Evolutionary conservation across 64 coral and sea anemone genomes (phyloP).

Genomic region (Actinia tenebrosa): DNA sequence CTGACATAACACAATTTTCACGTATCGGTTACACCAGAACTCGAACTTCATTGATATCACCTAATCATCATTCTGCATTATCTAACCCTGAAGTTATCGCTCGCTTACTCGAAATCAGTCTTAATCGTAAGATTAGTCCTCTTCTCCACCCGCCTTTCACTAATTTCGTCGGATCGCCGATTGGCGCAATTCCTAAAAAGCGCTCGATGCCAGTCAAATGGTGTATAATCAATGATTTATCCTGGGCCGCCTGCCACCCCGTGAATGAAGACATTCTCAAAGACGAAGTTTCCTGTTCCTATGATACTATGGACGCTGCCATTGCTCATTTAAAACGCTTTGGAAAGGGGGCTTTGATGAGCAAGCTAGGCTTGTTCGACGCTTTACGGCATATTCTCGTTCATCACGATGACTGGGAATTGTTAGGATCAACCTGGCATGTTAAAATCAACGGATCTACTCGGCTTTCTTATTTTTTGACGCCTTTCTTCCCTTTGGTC

Average conservation of each 20-base stretch:
- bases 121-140: conserved; percentile 10
- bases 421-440: conserved; percentile 33
- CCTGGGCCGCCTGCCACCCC: too few species aligned
- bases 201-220: neutral
- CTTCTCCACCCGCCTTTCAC: neutral
- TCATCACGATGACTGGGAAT: conserved; percentile 31
- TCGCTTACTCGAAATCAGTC: neutral
- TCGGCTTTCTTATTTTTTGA: conserved; percentile 10
- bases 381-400: conserved; percentile 42
- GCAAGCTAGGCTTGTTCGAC: conserved; percentile 35
- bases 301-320: too few species aligned
- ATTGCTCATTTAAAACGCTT: conserved; percentile 18
- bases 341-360: conserved; percentile 33
- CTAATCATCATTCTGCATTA: neutral
- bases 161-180: conserved; percentile 26
- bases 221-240: too few species aligned
- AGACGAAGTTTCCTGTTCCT: too few species aligned
- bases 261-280: too few species aligned
- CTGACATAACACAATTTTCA: too few species aligned
- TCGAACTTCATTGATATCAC: neutral
- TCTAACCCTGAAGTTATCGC: neutral
- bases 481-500: neutral
- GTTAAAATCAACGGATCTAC: neutral
- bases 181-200: conserved; percentile 17
- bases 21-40: neutral